Evolutionary conservation across 2,888 invertebrate species (phyloP), one percentile per base, ranked within the genome.

Genomic region (Meteorus colon): DNA sequence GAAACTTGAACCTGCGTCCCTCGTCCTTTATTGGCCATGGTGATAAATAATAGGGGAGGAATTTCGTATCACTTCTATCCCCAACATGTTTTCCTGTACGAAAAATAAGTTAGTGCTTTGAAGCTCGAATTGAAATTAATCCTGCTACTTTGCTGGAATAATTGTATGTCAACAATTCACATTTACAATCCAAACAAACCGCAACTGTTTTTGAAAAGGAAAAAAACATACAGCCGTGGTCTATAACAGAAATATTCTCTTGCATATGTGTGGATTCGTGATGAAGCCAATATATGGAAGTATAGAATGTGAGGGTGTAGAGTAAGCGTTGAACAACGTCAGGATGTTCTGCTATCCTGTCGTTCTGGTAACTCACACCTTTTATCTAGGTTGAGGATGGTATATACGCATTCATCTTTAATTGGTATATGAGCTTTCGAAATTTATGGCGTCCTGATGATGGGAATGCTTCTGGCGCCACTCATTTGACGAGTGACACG

Each of bases 91-190:
- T 76, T 77, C 88, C 87, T 88, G 85, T 69, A 86, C 80, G 80
- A 81, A 85, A 87, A 86, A 82, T 85, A 85, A 85, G 86, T 81
- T 79, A 73, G 79, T 82, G 85, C 87, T 88, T 88, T 88, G 87
- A 88, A 87, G 86, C 86, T 87, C 85, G 81, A 86, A 84, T 86
- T 83, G 81, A 81, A 83, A 84, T 84, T 86, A 87, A 87, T 86
- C 84, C 85, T 85, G 84, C 85, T 85, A 86, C 79, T 81, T 71
- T 68, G 55, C 65, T 34, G 70, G 68, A 55, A 55, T 55, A 68
- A 74, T 73, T 69, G 73, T 51, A 72, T 65, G 16, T 48, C 51
- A 62, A 41, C 29, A 8, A 41, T 8, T 41, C 12, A 10, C 12
- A 10, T 41, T 12, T 2, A 2, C 8, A 12, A 41, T 12, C 41